phyloP scores from a whole-genome alignment of 2,888 invertebrate genomes.

The Spilosoma lubricipeda region DNA sequence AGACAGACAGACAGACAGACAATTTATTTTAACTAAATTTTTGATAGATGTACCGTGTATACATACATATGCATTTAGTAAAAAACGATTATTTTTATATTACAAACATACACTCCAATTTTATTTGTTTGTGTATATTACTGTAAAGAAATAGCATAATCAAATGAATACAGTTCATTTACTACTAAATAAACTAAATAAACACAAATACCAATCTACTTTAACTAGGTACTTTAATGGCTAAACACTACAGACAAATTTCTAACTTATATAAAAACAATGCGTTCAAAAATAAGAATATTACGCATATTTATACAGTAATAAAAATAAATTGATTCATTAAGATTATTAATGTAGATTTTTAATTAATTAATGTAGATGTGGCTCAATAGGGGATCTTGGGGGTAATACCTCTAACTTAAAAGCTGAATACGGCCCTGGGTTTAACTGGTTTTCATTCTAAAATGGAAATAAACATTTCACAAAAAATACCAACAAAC shows the following conservation, averaged over 20 bases:
- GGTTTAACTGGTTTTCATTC: background rate
- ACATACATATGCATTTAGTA: too few species aligned
- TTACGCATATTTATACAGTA: slow-evolving; percentile 40
- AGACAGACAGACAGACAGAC: too few species aligned
- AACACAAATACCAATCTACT: slow-evolving; percentile 18
- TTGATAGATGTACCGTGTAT: too few species aligned
- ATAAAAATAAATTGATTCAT: slow-evolving; percentile 33
- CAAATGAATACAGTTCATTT: background rate
- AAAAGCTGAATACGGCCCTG: background rate
- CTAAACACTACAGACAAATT: slow-evolving; percentile 31
- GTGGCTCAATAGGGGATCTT: background rate
- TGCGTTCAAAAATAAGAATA: slow-evolving; percentile 41
- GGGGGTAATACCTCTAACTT: background rate
- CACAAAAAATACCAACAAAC: background rate
- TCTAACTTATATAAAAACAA: slow-evolving; percentile 21
- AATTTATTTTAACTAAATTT: too few species aligned
- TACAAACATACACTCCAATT: too few species aligned
- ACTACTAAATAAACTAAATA: slow-evolving; percentile 11
- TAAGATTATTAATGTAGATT: slow-evolving; percentile 22
- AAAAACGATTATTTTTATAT: too few species aligned
- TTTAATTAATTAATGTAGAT: background rate
- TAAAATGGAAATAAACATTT: background rate
- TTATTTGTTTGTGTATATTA: too few species aligned
- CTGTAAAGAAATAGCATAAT: too few species aligned
- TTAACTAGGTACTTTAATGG: slow-evolving; percentile 38